A percentile compares a stretch with the other conserved stretches of the same genome.
Evolutionary conservation across 2,797 vertebrate genomes (phyloP).

Genomic region (Coranthus polyacanthus): DNA sequence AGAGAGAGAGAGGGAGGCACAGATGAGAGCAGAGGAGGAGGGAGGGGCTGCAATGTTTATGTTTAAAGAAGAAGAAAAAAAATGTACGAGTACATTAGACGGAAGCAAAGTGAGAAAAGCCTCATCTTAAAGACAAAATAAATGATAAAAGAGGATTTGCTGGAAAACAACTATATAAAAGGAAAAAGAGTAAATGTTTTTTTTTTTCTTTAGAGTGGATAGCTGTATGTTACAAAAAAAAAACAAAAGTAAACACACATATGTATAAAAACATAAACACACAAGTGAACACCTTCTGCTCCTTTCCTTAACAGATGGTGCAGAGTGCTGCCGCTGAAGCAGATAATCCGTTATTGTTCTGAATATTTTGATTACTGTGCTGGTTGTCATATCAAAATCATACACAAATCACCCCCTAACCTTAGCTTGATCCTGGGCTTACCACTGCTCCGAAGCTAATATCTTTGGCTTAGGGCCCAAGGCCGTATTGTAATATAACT

Average conservation of each 20-base stretch:
- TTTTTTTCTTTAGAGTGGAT: too few relatives aligned
- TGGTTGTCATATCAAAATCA: conserved; percentile 69
- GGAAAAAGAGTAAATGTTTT: not conserved
- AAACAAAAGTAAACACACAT: conserved; percentile 8
- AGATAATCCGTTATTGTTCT: conserved; percentile 77
- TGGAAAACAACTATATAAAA: not conserved
- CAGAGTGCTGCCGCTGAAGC: conserved; percentile 29
- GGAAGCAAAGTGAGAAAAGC: too few relatives aligned
- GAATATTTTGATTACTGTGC: conserved; percentile 70
- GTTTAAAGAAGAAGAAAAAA: not conserved
- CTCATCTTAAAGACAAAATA: not conserved
- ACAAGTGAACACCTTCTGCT: conserved; percentile 29
- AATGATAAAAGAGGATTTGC: not conserved
- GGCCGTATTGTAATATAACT: conserved; percentile 56
- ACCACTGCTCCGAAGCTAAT: conserved; percentile 53
- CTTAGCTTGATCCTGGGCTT: conserved; percentile 59
- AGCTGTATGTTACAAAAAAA: too few relatives aligned
- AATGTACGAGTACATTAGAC: not conserved
- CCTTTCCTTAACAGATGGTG: conserved; percentile 69
- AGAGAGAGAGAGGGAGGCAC: not conserved
- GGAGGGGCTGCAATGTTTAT: conserved; percentile 2
- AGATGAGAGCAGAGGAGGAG: not conserved
- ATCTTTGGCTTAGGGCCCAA: conserved; percentile 43
- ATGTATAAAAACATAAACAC: conserved; percentile 20
- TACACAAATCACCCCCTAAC: conserved; percentile 63